Base-by-base conservation (phyloP, 1,140 invertebrate genomes). In the Sminthurinus signatus region DNA sequence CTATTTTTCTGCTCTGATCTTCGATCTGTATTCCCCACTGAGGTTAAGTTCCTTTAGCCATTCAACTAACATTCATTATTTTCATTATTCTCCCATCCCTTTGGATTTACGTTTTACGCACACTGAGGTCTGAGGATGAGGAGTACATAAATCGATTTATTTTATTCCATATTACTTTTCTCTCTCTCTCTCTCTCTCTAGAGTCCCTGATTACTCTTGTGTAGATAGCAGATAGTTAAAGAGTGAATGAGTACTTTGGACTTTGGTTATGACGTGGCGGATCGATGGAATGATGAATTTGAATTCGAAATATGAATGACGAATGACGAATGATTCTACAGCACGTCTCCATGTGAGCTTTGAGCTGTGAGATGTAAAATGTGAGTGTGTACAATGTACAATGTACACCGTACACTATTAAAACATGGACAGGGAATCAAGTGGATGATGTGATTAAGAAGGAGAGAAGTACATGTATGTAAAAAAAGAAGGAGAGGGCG, bases 391-490 rank as follows among this genome's bases (percentile, higher is more conserved):
- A 2, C 17, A 39, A 39, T 39, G 17, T 39, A 39, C 36, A 17
- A 48, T 48, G 46, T 48, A 48, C 19, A 48, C n/a, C 19, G 21
- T 48, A 23, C 46, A 14, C 46, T 48, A 10, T 48, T 48, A 19
- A n/a, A n/a, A 5, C 32, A 36, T 36, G 15, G 15, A 36, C 5
- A 27, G 4, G 25, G 65, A 67, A 62, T 67, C 60, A 63, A 63
- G 43, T 63, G 57, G 57, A 64, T 64, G 62, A 68, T 68, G 67
- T 64, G 67, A 68, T 64, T 68, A 68, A 60, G 42, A n/a, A n/a
- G n/a, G n/a, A n/a, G n/a, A n/a, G n/a, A n/a, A n/a, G n/a, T n/a
- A n/a, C n/a, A n/a, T n/a, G n/a, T n/a, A n/a, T n/a, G n/a, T n/a
- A n/a, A n/a, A n/a, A n/a, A n/a, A n/a, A n/a, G n/a, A n/a, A n/a